A percentile compares a stretch with the other conserved stretches of the same genome.
Evolutionary conservation across 2,888 invertebrate species (phyloP).

Genomic region (Anaspis maculata): DNA sequence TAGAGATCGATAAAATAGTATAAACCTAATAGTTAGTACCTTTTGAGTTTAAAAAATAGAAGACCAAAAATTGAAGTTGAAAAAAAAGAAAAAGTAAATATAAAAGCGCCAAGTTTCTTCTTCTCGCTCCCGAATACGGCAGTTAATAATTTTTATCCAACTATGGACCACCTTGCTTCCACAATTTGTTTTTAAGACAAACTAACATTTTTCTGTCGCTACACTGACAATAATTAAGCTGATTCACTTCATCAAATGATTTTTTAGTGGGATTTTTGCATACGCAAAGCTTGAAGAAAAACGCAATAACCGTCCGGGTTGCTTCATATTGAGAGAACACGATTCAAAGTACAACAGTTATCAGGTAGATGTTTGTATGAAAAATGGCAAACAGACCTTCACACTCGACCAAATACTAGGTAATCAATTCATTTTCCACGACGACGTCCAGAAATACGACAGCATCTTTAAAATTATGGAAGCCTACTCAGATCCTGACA

Average conservation of each 20-base stretch:
- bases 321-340: constrained; percentile 75
- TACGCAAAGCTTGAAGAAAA: constrained; percentile 77
- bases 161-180: no score
- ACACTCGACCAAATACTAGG: constrained; percentile 54
- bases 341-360: constrained; percentile 70
- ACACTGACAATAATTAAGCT: no score
- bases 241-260: constrained; percentile 1
- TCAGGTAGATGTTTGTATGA: constrained; percentile 74
- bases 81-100: no score
- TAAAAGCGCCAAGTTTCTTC: no score
- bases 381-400: constrained; percentile 62
- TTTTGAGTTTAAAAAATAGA: no score
- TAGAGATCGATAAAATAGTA: no score
- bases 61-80: no score
- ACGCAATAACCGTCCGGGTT: constrained; percentile 63
- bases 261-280: constrained; percentile 71
- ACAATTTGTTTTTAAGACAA: no score
- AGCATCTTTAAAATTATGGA: constrained; percentile 55
- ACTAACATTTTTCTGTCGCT: no score
- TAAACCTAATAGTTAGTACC: no score
- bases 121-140: no score
- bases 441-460: constrained; percentile 46
- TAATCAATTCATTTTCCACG: constrained; percentile 49
- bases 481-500: constrained; percentile 54
- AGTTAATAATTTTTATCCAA: no score